Base-by-base conservation (phyloP, 1,140 invertebrate species). In the Sinonovacula constricta region DNA sequence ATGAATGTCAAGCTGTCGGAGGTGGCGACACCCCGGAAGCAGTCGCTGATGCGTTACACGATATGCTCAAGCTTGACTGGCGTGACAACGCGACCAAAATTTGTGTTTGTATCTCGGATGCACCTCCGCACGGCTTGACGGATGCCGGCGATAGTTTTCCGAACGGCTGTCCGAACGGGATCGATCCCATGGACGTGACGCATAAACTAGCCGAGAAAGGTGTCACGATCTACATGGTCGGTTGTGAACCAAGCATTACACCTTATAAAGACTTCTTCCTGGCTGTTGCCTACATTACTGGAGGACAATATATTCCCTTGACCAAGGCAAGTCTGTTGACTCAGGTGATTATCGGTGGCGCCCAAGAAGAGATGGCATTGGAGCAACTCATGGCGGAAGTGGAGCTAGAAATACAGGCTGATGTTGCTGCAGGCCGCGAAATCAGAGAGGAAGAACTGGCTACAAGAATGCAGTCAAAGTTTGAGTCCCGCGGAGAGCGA, bases 11-110 rank as follows among this genome's bases (percentile, higher is more conserved):
- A 3, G 87, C 88, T 22, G 31, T 49, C 2, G 86, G 88, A 22
- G 87, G 87, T 12, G 88, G 88, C 0, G 88, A 88, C 67, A 51
- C 54, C 15, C 87, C 88, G 0, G 88, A 88, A 45, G 86, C 86
- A 12, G 87, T 89, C 1, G 88, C 88, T 3, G 87, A 88, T 63
- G 88, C 82, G 14, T 66, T 89, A 0, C 84, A 88, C 49, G 83
- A 86, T 49, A 65, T 86, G 10, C 67, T 85, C 10, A 86, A 88
- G 51, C 74, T 89, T 10, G 69, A 30, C 26, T 89, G 87, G 88
- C 49, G 87, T 31, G 56, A 74, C 1, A 79, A 87, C 3, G 81
- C 88, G 5, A 88, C 88, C 2, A 89, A 88, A 75, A 85, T 88
- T 12, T 84, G 82, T 70, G 82, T 89, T n/a, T 70, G 87, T n/a